phyloP scores from a whole-genome alignment of 2,888 invertebrate genomes.

The Tiliacea aurago region DNA sequence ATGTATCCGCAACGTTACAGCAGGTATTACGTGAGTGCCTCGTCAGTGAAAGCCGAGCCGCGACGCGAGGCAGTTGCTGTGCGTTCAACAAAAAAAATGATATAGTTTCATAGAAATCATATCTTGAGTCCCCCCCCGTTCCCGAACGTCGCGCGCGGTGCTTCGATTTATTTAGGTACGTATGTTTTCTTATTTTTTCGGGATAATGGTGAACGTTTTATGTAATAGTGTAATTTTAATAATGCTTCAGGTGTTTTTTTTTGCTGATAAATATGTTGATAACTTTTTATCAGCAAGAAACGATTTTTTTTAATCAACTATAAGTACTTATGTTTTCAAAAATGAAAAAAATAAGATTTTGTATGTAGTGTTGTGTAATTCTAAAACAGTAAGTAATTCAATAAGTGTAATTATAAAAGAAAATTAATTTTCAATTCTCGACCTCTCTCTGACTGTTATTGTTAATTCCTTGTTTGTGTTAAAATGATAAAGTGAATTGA shows the following conservation, averaged over 20 bases:
- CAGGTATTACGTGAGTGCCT: conserved; percentile 72
- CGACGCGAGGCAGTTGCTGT: conserved; percentile 67
- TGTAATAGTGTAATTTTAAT: neutral
- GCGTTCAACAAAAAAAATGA: conserved; percentile 65
- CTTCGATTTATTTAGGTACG: conserved; percentile 64
- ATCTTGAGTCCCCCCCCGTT: conserved; percentile 24
- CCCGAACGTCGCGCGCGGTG: conserved; percentile 36
- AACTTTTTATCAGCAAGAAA: no score
- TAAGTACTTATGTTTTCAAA: no score
- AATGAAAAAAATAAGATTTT: no score
- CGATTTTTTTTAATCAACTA: no score
- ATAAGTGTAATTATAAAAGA: no score
- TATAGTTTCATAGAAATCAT: conserved; percentile 57
- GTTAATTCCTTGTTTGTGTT: neutral
- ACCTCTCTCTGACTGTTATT: neutral
- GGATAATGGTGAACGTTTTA: neutral
- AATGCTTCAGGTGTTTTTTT: no score
- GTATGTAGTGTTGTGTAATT: neutral
- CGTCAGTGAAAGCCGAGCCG: conserved; percentile 81
- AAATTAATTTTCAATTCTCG: no score
- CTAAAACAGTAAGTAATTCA: neutral
- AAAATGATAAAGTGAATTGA: neutral
- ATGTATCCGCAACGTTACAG: conserved; percentile 71
- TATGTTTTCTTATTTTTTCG: conserved; percentile 25
- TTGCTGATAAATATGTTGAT: no score